Evolutionary conservation across 2,797 vertebrate genomes (phyloP), one percentile per base, ranked within the genome.

Genomic region (Sparus aurata): DNA sequence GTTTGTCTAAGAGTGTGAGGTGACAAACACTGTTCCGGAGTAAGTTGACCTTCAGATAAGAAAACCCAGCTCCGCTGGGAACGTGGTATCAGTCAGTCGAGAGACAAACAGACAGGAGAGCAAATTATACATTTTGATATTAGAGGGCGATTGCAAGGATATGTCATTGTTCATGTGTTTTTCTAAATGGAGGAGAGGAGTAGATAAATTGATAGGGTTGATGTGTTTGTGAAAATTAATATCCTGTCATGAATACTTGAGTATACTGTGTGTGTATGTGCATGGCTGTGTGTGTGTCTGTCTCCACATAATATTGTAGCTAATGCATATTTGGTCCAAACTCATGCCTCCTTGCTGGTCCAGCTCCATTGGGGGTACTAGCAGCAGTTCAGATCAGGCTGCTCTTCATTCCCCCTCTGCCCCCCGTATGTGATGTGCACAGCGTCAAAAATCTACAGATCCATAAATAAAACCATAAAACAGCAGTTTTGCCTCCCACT

Each of bases 21-120:
- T 88, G 91, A 90, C 83, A 90, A 90, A 91, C 77, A 77, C 75
- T 47, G 85, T 65, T 85, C 82, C 79, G 86, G 89, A 84, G 86
- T 79, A 77, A 84, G 87, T 84, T 80, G 88, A 94, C 94, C 92
- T 95, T 92, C 90, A 93, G 91, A 92, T 90, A 90, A 91, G 84
- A 89, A 85, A 85, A 85, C 76, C 67, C 27, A 18, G 84, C 76
- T 83, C 74, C 58, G 71, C 79, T 61, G 83, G 58, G 69, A 77
- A 62, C 23, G 75, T 38, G 69, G 38, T 47, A 58, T 76, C 72
- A 75, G 80, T 83, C 80, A 69, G 77, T 34, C 0, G 5, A 34
- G 69, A 75, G 68, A 84, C 69, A 27, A 69, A 83, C 45, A 61
- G 62, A 77, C 41, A 54, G 63, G 16, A 49, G 49, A 60, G 70